Conservation (phyloP, 2,797 vertebrate species). For the Babyrousa celebensis region DNA sequence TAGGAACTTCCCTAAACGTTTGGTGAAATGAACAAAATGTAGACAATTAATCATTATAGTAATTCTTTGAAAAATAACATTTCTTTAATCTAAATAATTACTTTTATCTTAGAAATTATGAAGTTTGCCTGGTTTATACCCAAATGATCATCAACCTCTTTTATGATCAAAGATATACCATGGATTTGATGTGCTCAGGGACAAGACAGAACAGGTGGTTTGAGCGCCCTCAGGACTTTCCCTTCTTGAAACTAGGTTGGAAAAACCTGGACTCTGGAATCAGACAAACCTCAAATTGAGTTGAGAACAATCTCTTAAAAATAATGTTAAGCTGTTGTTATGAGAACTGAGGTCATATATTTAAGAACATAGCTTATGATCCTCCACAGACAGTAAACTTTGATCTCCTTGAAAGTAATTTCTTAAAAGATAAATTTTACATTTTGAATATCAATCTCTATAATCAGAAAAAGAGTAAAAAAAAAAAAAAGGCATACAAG, state of each 20-base stretch:
- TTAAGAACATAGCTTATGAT: not conserved
- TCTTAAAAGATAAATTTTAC: not conserved
- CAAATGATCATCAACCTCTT: not conserved
- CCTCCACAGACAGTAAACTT: not conserved
- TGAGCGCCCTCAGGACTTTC: not conserved
- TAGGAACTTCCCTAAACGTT: not conserved
- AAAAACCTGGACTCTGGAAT: not conserved
- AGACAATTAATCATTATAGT: not conserved
- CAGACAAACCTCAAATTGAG: not conserved
- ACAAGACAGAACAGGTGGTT: not conserved
- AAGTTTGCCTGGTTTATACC: not conserved
- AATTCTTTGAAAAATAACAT: not conserved
- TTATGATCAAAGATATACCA: not conserved
- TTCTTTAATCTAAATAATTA: constrained; percentile 19
- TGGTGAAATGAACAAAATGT: not conserved
- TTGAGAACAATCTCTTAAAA: not conserved
- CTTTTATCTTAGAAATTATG: not conserved
- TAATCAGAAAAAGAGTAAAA: not conserved
- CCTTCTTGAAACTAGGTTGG: not conserved
- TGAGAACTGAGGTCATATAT: not conserved
- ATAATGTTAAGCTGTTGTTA: not conserved
- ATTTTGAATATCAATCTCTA: not conserved
- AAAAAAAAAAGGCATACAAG: not conserved
- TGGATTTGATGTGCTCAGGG: not conserved
- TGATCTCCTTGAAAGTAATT: not conserved